Base-by-base conservation (phyloP, 2,113 vertebrate genomes). In the Chroicocephalus ridibundus region DNA sequence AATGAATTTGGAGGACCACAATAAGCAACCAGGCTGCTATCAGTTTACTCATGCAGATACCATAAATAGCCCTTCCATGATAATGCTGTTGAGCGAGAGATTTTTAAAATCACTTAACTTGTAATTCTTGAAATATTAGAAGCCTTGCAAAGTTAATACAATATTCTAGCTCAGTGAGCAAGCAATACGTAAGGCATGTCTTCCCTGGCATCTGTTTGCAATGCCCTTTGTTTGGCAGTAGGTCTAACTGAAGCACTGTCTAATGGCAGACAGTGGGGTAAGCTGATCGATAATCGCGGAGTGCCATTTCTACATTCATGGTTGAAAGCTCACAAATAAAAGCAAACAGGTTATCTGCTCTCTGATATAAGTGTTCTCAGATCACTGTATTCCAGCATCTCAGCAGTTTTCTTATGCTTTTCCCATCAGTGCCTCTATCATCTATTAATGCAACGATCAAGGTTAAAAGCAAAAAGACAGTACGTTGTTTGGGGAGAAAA, bases 81-180 rank as follows among this genome's bases (percentile, higher is more conserved):
- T 95, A 90, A 94, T 46, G 71, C 62, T 86, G 81, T 96, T 68
- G 61, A 90, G 79, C 2, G 0, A 94, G 72, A 90, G 62, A 88
- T 95, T 95, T 96, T 96, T 90, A 75, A 96, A 97, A 96, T 94
- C 88, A 94, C 90, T 96, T 94, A 96, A 94, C 95, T 95, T 82
- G 81, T 94, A 97, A 97, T 94, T 95, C 91, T 79, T 97, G 93
- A 96, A 96, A 95, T 96, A 96, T 95, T 76, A 94, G 91, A 96
- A 93, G 92, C 92, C 93, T 96, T 95, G 77, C 94, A 91, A 96
- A 95, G 95, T 72, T 92, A 97, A 97, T 94, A 88, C 91, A 96
- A 97, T 96, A 96, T 94, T 94, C 90, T 88, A 95, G 94, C 90
- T 97, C 82, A 95, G 80, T 82, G 90, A 97, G 86, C 96, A 96